A percentile compares a stretch with the other conserved stretches of the same genome.
Evolutionary conservation across 2,113 vertebrate species (phyloP).

Genomic region (Hemibagrus wyckioides): DNA sequence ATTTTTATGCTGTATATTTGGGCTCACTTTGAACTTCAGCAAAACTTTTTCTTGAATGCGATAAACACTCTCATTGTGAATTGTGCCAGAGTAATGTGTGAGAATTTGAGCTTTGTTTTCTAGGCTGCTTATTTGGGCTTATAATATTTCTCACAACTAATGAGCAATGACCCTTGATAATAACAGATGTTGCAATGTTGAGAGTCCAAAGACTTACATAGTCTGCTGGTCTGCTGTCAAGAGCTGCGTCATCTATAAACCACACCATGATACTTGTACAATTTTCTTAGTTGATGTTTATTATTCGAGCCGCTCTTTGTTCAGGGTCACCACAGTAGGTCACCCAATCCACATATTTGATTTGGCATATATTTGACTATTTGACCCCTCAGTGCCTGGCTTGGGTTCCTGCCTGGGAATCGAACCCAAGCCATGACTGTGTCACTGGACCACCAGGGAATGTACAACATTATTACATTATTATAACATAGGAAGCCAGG

Average conservation of each 20-base stretch:
- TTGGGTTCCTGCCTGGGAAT: no score
- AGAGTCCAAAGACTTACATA: not conserved
- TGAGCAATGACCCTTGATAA: not conserved
- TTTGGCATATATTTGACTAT: no score
- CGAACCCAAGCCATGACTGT: no score
- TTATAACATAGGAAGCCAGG: not conserved
- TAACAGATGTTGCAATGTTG: not conserved
- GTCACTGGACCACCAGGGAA: no score
- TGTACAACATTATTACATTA: not conserved
- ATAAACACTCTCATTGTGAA: not conserved
- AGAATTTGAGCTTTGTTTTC: not conserved
- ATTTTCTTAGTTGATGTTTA: not conserved
- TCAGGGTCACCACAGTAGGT: no score
- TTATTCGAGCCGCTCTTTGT: not conserved
- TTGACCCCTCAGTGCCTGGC: no score
- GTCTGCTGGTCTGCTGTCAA: not conserved
- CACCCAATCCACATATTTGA: no score
- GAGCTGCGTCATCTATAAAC: not conserved
- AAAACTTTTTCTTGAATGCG: constrained; percentile 22
- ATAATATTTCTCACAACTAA: not conserved
- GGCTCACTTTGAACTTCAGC: constrained; percentile 31
- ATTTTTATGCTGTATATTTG: constrained; percentile 29
- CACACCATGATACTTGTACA: not conserved
- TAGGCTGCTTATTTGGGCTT: not conserved
- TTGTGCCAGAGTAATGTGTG: not conserved